phyloP scores from a whole-genome alignment of 2,797 vertebrate species.

The Gymnoscopelus microlampas region DNA sequence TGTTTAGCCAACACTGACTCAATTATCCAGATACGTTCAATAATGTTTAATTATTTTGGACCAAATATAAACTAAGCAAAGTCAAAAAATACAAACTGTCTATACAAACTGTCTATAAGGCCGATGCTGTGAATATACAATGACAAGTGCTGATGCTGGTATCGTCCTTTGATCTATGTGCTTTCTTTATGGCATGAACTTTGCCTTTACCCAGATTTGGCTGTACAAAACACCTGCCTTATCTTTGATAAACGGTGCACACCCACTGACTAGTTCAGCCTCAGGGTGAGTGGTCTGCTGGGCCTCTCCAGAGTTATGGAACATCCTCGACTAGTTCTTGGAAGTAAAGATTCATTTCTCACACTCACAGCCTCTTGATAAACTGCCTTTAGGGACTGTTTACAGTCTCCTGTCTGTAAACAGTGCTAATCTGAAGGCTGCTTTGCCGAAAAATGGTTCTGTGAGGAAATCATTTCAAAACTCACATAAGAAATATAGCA shows the following conservation, averaged over 20 bases:
- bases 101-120: no score
- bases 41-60: no score
- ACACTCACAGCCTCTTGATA: slow-evolving; percentile 3
- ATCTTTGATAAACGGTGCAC: not conserved
- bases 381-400: slow-evolving; percentile 1
- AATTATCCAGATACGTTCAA: no score
- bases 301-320: slow-evolving; percentile 9
- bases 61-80: no score
- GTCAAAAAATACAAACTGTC: no score
- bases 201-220: no score
- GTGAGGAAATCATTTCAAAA: slow-evolving; percentile 21
- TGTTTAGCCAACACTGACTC: no score
- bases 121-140: no score
- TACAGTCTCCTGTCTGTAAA: not conserved
- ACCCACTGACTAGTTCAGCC: slow-evolving; percentile 7
- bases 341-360: not conserved
- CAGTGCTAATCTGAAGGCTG: slow-evolving; percentile 8
- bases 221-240: not conserved
- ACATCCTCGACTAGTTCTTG: not conserved
- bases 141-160: no score
- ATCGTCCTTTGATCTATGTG: no score
- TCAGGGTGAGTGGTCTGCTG: not conserved
- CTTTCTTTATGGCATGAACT: no score
- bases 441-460: slow-evolving; percentile 20
- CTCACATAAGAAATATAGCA: slow-evolving; percentile 19